Percentiles rank a stretch among this genome's conserved stretches.
Conservation (phyloP, 2,113 vertebrate genomes). For the Chamaea fasciata region DNA sequence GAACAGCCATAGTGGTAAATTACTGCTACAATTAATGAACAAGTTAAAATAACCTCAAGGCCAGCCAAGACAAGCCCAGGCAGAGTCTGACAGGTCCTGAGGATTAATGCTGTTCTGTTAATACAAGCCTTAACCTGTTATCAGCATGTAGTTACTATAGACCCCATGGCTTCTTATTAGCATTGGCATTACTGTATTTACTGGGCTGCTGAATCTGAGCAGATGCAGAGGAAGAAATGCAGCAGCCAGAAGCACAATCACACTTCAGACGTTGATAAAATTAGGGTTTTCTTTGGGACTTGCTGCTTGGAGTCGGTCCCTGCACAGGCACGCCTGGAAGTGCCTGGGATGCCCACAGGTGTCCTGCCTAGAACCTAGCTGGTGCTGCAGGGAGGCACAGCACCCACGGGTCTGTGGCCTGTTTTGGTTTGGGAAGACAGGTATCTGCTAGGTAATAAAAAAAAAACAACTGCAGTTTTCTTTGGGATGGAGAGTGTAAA, state of each 20-base stretch:
- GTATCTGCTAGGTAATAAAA: no score
- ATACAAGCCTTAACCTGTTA: background rate
- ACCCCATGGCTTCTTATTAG: background rate
- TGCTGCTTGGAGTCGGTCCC: fast-evolving
- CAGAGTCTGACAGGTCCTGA: background rate
- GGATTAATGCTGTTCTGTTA: background rate
- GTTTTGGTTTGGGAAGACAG: no score
- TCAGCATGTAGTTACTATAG: background rate
- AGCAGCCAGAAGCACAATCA: background rate
- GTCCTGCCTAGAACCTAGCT: background rate
- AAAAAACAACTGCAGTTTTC: no score
- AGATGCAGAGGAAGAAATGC: background rate
- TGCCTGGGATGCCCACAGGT: no score
- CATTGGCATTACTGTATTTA: background rate
- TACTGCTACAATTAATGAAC: background rate
- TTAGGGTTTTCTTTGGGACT: fast-evolving
- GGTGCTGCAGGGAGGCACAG: background rate
- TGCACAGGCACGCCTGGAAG: background rate
- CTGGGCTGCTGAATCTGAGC: background rate
- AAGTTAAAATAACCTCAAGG: background rate
- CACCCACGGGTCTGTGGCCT: fast-evolving
- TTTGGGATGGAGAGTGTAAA: no score
- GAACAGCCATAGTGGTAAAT: background rate
- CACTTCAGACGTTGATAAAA: background rate
- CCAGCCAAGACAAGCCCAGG: background rate